Conservation (phyloP, 2,797 vertebrate species). For the Dendrocincla fuliginosa region DNA sequence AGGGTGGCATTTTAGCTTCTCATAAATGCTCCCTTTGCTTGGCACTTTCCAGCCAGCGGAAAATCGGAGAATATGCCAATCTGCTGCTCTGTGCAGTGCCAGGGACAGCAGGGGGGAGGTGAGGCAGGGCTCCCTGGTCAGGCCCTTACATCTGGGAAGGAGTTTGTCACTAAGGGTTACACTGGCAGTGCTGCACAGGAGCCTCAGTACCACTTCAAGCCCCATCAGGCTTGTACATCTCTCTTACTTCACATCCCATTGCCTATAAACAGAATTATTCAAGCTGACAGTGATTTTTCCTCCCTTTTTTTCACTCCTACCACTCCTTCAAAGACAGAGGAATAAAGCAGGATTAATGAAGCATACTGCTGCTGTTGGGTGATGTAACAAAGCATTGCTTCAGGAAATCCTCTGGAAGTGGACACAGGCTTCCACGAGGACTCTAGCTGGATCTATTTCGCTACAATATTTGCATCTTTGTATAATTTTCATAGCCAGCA, state of each 20-base stretch:
- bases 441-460: background rate
- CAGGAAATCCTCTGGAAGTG: background rate
- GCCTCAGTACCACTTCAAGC: background rate
- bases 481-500: background rate
- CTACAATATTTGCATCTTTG: background rate
- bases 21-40: background rate
- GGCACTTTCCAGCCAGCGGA: background rate
- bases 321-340: background rate
- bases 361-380: background rate
- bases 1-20: background rate
- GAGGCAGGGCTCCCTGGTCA: background rate
- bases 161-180: background rate
- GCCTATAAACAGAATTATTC: background rate
- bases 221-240: background rate
- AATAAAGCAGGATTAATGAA: background rate
- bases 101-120: background rate
- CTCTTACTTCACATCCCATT: background rate
- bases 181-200: background rate
- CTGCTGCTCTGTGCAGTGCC: background rate
- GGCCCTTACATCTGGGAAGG: background rate
- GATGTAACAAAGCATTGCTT: background rate
- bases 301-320: background rate
- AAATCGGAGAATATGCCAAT: rapidly evolving
- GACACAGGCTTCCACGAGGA: background rate
- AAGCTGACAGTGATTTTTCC: background rate